These are phyloP conservation scores for Conomelus anceps DNA, from an alignment of 2,888 invertebrate genomes.

Conservation along the genomic window DNA sequence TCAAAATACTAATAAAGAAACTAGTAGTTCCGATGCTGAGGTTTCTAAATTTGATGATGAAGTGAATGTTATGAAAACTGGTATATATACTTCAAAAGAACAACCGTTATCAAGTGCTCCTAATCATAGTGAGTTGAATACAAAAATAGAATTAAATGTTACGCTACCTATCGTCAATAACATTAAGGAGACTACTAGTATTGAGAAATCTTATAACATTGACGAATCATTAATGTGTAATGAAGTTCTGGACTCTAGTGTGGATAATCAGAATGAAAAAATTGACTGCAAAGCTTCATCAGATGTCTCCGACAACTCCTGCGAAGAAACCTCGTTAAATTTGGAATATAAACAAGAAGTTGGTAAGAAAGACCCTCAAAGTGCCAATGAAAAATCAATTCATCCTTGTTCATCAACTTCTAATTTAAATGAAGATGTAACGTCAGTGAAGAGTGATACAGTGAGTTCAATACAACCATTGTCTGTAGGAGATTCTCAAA, in stretches of 20 bases:
- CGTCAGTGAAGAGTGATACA: background rate
- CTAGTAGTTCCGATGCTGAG: background rate
- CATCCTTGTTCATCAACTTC: background rate
- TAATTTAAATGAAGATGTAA: background rate
- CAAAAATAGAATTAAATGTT: background rate
- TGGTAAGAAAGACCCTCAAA: background rate
- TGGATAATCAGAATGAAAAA: background rate
- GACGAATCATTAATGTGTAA: background rate
- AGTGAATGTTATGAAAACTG: background rate
- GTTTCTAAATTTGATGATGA: background rate
- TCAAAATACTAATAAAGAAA: background rate
- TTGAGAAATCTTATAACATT: too few species aligned
- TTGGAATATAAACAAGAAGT: background rate
- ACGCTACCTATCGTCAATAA: background rate
- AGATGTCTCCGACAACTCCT: background rate
- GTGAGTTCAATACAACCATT: too few species aligned
- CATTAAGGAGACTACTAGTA: background rate
- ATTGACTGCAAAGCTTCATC: too few species aligned
- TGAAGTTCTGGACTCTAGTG: too few species aligned
- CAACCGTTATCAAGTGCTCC: background rate
- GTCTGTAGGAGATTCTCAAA: background rate
- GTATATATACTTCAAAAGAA: background rate
- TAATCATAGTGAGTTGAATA: background rate
- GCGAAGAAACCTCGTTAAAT: background rate
- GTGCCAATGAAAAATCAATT: background rate